Evolutionary conservation across 2,113 vertebrate species (phyloP).

Genomic region (Apistogramma diplotaenia): DNA sequence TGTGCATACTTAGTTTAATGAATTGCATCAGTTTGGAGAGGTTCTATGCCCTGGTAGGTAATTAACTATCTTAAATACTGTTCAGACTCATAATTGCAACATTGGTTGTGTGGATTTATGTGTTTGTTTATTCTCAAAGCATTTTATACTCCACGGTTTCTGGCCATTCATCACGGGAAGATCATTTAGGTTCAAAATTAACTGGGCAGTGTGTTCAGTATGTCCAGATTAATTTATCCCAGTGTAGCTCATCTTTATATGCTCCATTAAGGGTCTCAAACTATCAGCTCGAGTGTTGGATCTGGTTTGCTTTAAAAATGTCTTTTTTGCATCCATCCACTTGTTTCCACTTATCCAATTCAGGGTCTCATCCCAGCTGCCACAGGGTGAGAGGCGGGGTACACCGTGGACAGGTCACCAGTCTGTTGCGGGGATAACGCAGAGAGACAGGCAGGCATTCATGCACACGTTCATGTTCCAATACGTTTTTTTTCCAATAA

Average conservation of each 20-base stretch:
- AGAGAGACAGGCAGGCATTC: too few species aligned
- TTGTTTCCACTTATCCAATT: not conserved
- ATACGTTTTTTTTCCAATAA: too few species aligned
- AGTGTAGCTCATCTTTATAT: not conserved
- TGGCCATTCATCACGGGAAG: not conserved
- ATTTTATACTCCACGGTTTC: not conserved
- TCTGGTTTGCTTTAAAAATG: not conserved
- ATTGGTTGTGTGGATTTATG: not conserved
- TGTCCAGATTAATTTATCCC: not conserved
- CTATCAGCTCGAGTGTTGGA: not conserved
- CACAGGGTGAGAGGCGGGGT: too few species aligned
- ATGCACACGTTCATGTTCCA: too few species aligned
- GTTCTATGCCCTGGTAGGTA: not conserved
- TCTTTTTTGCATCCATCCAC: not conserved
- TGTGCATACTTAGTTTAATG: not conserved
- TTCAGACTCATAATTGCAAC: not conserved
- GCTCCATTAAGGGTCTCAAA: not conserved
- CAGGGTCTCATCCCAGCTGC: too few species aligned
- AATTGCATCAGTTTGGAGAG: not conserved
- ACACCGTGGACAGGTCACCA: too few species aligned
- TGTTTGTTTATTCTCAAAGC: not conserved
- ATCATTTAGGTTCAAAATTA: slow-evolving; percentile 1
- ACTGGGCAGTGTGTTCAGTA: not conserved
- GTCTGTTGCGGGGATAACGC: too few species aligned
- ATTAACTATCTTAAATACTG: not conserved